Evolutionary conservation across 1,140 invertebrate species (phyloP), one percentile per base, ranked within the genome.

Genomic region (Leptestheria dahalacensis): DNA sequence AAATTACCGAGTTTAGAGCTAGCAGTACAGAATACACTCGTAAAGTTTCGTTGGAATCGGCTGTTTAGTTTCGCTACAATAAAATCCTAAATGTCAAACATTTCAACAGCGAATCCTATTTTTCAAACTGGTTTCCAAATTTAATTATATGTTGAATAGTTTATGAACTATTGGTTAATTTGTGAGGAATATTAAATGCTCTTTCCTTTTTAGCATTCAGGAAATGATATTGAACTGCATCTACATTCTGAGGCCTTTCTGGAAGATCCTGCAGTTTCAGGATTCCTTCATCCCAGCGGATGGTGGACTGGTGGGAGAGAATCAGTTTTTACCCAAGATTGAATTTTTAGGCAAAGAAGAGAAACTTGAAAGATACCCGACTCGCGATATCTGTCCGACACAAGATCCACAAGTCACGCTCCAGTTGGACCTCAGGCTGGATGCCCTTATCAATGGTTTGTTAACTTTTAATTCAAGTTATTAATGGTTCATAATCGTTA

Each of bases 241-340:
- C 61, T 89, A 84, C 69, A 77, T 77, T 10, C 83, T 90, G 55
- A 80, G 79, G 66, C 75, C 76, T 1, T 80, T 86, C 68, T 97
- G 93, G 93, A 82, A 83, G 1, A 90, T 87, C 68, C 83, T 90
- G 67, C 78, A 81, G 61, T 80, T 82, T 63, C 85, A 88, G 67
- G 58, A 52, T 51, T 23, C 24, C n/a, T 60, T 29, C n/a, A 51
- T 24, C 21, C 48, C 48, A 18, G 33, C 29, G 26, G 25, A 24
- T 53, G 18, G 29, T 2, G 6, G n/a, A 21, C 50, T 23, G 11
- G 21, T 33, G 18, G 12, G 26, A 15, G 26, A 60, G 21, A 33
- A 50, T 20, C 15, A 28, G 18, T 29, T 52, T n/a, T 60, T 48
- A 49, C 68, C 68, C 18, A 52, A 53, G 18, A 66, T 65, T 18